Base-by-base conservation (phyloP, 2,797 vertebrate genomes). In the Hippopotamyrus pictus region DNA sequence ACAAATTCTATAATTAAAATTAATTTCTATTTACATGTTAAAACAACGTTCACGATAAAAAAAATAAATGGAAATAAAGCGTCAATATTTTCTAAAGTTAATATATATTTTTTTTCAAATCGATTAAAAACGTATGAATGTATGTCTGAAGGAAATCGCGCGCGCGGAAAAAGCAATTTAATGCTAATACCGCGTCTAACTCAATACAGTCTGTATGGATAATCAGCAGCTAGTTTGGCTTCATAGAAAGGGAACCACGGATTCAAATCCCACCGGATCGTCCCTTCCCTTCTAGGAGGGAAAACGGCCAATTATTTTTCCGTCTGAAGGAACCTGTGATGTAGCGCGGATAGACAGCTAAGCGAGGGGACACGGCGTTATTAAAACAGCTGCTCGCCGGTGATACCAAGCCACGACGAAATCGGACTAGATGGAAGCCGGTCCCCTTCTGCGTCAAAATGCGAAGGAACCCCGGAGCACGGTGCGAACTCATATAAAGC, bases 251-350 rank as follows among this genome's bases (percentile, higher is more conserved):
- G 87, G 90, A 88, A 83, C 73, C 89, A 76, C 91, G 90, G 44
- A 85, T 1, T 2, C 85, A 88, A 0, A 91, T 96, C 95, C 95
- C 96, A 89, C 84, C 90, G 95, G 96, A 91, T 94, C 91, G 90
- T 65, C 2, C 86, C 59, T 92, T 90, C 93, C 90, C 91, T 92
- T 22, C 89, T 92, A 93, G 87, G 8, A 90, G 91, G 91, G 93
- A 85, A 96, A 95, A 95, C 92, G 93, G 94, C 92, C 95, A 96
- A 95, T 97, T 97, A 96, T 95, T 96, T 97, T 97, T 97, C 96
- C 97, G 93, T 96, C 93, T 97, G 95, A 96, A 93, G 92, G 94
- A 95, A 94, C 91, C 93, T 93, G 96, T 97, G 96, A 97, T 96
- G 94, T 94, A 94, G 93, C 93, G 92, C 90, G 94, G 95, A 94